Percentiles rank a stretch among this genome's conserved stretches.
phyloP scores from a whole-genome alignment of 1,140 invertebrate genomes.

The Ctenoplectra terminalis region DNA sequence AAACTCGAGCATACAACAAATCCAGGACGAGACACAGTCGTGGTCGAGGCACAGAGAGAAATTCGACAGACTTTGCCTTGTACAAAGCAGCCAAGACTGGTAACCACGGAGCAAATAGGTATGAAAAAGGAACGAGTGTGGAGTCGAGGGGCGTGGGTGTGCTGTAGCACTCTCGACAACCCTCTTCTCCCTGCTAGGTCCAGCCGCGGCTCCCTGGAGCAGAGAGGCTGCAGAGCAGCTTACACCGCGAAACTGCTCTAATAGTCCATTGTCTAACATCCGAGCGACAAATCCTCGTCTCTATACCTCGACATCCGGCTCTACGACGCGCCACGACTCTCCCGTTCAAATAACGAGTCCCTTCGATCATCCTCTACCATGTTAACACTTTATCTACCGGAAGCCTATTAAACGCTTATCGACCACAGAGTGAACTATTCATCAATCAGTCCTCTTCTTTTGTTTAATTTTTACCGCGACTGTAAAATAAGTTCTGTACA shows the following conservation, averaged over 20 bases:
- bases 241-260: slow-evolving; percentile 64
- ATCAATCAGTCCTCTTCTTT: too few species aligned
- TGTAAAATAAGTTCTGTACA: too few species aligned
- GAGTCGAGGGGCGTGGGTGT: slow-evolving; percentile 9
- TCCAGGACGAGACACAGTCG: neutral
- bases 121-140: slow-evolving; percentile 27
- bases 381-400: too few species aligned
- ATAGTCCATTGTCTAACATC: slow-evolving; percentile 70
- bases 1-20: neutral
- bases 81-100: slow-evolving; percentile 37
- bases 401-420: too few species aligned
- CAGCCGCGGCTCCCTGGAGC: neutral
- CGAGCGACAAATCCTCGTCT: slow-evolving; percentile 55
- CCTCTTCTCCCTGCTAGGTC: slow-evolving; percentile 15
- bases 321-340: neutral
- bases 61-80: slow-evolving; percentile 33
- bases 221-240: slow-evolving; percentile 47
- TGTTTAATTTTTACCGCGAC: too few species aligned
- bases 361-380: neutral
- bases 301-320: slow-evolving; percentile 22
- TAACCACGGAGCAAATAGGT: slow-evolving; percentile 36
- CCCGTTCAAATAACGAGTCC: neutral
- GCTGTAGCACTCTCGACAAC: slow-evolving; percentile 48
- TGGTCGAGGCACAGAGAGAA: slow-evolving; percentile 24
- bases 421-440: too few species aligned